Percentiles rank a stretch among this genome's conserved stretches.
Evolutionary conservation across 2,113 vertebrate genomes (phyloP).

Genomic region (Parotia lawesii): DNA sequence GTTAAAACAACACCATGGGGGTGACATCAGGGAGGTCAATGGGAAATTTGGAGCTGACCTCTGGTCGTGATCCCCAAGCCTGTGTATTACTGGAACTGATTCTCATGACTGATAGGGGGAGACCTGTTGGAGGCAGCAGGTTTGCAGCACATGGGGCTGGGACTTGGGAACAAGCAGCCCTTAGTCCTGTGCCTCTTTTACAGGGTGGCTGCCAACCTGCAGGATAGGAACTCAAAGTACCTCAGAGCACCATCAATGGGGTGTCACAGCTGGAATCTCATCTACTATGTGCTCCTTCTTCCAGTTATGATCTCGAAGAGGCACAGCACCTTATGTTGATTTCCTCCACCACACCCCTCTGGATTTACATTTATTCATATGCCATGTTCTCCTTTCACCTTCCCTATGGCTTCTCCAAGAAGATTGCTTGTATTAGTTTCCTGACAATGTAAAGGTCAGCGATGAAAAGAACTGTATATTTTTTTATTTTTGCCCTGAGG

Average conservation of each 20-base stretch:
- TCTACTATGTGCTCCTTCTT: neutral
- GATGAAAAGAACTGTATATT: neutral
- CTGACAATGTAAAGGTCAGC: neutral
- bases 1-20: fast-evolving
- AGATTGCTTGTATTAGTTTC: neutral
- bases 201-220: neutral
- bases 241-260: neutral
- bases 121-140: neutral
- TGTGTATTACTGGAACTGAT: fast-evolving
- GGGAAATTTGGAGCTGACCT: fast-evolving
- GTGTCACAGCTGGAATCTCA: neutral
- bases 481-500: neutral
- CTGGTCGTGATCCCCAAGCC: neutral
- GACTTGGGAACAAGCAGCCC: neutral
- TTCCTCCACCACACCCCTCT: neutral
- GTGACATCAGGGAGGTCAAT: fast-evolving
- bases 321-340: neutral
- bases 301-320: neutral
- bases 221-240: fast-evolving
- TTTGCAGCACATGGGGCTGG: neutral
- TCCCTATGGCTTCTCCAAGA: neutral
- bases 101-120: fast-evolving
- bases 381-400: neutral
- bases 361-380: neutral
- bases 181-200: neutral